Base-by-base conservation (phyloP, 2,888 invertebrate species). In the Colletes collaris region DNA sequence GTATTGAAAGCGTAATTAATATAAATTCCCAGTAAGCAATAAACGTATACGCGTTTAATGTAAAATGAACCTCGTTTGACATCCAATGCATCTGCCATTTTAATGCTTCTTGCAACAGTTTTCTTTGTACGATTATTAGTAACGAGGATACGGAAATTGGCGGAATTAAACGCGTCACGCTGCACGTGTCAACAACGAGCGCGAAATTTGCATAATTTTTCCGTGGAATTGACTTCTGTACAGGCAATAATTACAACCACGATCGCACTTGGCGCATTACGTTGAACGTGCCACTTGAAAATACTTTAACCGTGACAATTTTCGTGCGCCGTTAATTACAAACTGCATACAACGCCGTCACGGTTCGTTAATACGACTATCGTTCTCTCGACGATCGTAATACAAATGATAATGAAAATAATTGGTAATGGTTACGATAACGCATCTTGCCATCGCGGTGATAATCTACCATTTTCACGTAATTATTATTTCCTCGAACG, bases 251-350 rank as follows among this genome's bases (percentile, higher is more conserved):
- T 69, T 69, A 53, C 19, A 44, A 19, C 56, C 13, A 50, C 59
- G 55, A 55, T 50, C 13, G 63, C 8, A 6, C 56, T 40, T 7
- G n/a, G 60, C 50, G 49, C 16, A 35, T 37, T 56, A 40, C 40
- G 10, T 44, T 27, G 63, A 49, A 50, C n/a, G 40, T 50, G 55
- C 69, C 40, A 75, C 75, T 63, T 70, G 75, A 63, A 70, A 75
- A 63, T 63, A 58, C 64, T 75, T 75, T 53, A 64, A 70, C 56
- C 58, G 50, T 58, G 58, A 53, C 44, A 46, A 75, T 75, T 75
- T 72, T 75, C 74, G 50, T 49, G 63, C 63, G n/a, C 49, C 50
- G 63, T 70, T 70, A 63, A 70, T 75, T 70, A 58, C 70, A 70
- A 75, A 19, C 44, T 7, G 64, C 7, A 52, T 37, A 46, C 50